phyloP scores from a whole-genome alignment of 2,888 invertebrate species.

The Tetragonula carbonaria region DNA sequence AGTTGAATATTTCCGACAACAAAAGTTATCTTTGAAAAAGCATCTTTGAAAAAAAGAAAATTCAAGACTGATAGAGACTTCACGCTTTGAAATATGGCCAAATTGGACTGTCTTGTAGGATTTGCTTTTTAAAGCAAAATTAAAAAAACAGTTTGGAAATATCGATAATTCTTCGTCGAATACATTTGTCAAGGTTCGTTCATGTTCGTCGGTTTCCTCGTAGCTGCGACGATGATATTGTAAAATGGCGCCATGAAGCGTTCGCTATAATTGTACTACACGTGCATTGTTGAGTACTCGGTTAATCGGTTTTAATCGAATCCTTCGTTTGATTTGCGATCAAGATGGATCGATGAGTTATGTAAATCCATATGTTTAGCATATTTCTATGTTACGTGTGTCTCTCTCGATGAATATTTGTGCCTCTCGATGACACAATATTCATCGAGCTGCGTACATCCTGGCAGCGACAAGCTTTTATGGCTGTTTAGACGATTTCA shows the following conservation, averaged over 20 bases:
- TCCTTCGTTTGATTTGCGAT: slow-evolving; percentile 24
- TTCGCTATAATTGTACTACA: slow-evolving; percentile 7
- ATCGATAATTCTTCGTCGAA: too few relatives aligned
- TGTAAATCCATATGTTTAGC: slow-evolving; percentile 21
- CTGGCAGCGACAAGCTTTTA: too few relatives aligned
- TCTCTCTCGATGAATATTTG: background rate
- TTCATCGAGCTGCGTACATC: slow-evolving; percentile 12
- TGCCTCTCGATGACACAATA: background rate
- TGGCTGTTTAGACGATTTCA: too few relatives aligned
- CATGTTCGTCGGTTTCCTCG: background rate
- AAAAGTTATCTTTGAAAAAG: too few relatives aligned
- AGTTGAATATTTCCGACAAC: too few relatives aligned
- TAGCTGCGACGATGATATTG: background rate
- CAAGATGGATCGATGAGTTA: slow-evolving; percentile 30
- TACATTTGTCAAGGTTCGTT: too few relatives aligned
- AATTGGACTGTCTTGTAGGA: too few relatives aligned
- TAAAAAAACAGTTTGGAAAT: too few relatives aligned
- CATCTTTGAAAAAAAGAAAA: too few relatives aligned
- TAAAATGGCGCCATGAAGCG: background rate
- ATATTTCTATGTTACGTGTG: slow-evolving; percentile 4
- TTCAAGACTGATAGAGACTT: too few relatives aligned
- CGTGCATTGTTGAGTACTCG: background rate
- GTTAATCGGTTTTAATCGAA: slow-evolving; percentile 15
- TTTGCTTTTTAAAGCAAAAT: too few relatives aligned
- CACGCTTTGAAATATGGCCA: too few relatives aligned